Percentiles rank a stretch among this genome's conserved stretches.
phyloP scores from a whole-genome alignment of 1,140 invertebrate genomes.

The Eriosoma lanigerum region DNA sequence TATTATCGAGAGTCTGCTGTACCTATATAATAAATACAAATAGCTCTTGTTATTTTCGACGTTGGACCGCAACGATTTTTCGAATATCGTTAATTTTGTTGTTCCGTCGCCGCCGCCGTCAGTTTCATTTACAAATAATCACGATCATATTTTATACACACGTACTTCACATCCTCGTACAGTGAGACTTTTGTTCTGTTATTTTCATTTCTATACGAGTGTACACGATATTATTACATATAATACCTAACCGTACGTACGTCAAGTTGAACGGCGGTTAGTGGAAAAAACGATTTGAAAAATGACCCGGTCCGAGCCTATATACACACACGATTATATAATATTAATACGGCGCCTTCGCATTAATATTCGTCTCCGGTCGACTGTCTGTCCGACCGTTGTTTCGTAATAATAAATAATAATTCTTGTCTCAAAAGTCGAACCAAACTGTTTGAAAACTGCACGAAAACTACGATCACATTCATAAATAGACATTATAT shows the following conservation, averaged over 20 bases:
- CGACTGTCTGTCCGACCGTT: neutral
- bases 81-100: too few relatives aligned
- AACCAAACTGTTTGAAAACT: neutral
- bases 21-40: too few relatives aligned
- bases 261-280: neutral
- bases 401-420: neutral
- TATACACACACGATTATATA: too few relatives aligned
- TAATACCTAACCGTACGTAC: too few relatives aligned
- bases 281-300: constrained; percentile 4
- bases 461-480: too few relatives aligned
- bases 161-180: too few relatives aligned
- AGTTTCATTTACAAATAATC: constrained; percentile 7
- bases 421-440: neutral
- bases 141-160: neutral
- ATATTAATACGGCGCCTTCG: neutral
- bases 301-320: neutral
- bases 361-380: constrained; percentile 30
- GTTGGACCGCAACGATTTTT: too few relatives aligned
- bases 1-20: too few relatives aligned
- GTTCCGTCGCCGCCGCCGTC: too few relatives aligned
- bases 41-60: too few relatives aligned
- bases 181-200: neutral
- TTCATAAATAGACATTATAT: neutral
- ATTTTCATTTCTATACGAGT: neutral
- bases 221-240: neutral